Evolutionary conservation across 2,113 vertebrate genomes (phyloP).

Genomic region (Thomomys bottae): DNA sequence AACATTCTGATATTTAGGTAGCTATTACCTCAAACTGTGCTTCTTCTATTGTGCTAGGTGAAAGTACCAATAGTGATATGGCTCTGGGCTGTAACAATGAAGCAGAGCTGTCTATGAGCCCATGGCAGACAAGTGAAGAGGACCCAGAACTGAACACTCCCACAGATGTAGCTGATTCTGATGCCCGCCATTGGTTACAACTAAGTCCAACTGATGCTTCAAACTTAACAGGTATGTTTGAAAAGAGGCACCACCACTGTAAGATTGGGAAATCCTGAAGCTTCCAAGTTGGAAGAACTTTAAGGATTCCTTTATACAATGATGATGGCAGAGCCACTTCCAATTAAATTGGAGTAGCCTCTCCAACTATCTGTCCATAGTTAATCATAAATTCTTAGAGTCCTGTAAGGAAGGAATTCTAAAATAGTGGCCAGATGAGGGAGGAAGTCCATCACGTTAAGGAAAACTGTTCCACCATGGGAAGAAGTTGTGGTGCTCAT

Average conservation of each 20-base stretch:
- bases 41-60: constrained; percentile 84
- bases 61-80: constrained; percentile 92
- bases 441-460: not conserved
- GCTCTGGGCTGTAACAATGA: constrained; percentile 90
- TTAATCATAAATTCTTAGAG: not conserved
- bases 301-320: not conserved
- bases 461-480: no score
- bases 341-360: not conserved
- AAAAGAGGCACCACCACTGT: not conserved
- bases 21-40: not conserved
- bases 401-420: not conserved
- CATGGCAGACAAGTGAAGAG: constrained; percentile 92
- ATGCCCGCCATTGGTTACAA: constrained; percentile 89
- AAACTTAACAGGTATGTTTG: constrained; percentile 90
- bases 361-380: not conserved
- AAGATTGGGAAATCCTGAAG: not conserved
- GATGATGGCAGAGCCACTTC: not conserved
- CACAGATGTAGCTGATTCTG: constrained; percentile 87
- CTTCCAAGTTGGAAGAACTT: not conserved
- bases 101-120: constrained; percentile 84
- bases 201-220: constrained; percentile 91
- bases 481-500: not conserved
- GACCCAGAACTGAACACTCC: constrained; percentile 89
- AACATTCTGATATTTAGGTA: not conserved
- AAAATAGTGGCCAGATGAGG: not conserved